Base-by-base conservation (phyloP, 2,113 vertebrate genomes). In the Natator depressus region DNA sequence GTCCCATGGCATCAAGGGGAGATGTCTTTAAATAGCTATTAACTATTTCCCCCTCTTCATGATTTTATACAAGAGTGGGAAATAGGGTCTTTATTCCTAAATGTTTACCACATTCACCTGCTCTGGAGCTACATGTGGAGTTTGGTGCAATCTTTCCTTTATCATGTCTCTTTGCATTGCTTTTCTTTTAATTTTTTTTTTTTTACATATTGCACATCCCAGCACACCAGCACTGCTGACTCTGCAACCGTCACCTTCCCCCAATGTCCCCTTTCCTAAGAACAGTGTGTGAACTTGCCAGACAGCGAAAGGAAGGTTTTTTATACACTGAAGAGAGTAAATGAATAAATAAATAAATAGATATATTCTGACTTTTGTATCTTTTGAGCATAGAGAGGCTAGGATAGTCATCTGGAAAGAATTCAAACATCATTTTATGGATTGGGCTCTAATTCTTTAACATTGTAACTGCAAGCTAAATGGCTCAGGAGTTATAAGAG, bases 361-460 rank as follows among this genome's bases (percentile, higher is more conserved):
- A 31, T 50, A 14, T 78, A 49, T 50, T 84, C 84, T 38, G 65
- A 89, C 25, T 24, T 87, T 62, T 53, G 2, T 55, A 25, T 8
- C 81, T 89, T 82, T 91, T 81, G 27, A 31, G 85, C 47, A 1
- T 5, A 2, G 49, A 79, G 57, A 84, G 84, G 92, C 54, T 79
- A 17, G 7, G 65, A 65, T 14, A 88, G 69, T 89, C 84, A 42
- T 7, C 65, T 72, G 90, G 72, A 97, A 96, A 96, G 89, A 75
- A 10, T 83, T 57, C 29, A 16, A 50, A 87, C 62, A 88, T 88
- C 89, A 89, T 97, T 95, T 83, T n/a, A 57, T 59, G 82, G 65
- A 92, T 91, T 5, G 29, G 57, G 13, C 5, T 88, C 6, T 42
- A 27, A 2, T 69, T 88, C 84, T 83, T 93, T 72, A 81, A 89